Evolutionary conservation across 2,797 vertebrate genomes (phyloP), one percentile per base, ranked within the genome.

Genomic region (Picus viridis): DNA sequence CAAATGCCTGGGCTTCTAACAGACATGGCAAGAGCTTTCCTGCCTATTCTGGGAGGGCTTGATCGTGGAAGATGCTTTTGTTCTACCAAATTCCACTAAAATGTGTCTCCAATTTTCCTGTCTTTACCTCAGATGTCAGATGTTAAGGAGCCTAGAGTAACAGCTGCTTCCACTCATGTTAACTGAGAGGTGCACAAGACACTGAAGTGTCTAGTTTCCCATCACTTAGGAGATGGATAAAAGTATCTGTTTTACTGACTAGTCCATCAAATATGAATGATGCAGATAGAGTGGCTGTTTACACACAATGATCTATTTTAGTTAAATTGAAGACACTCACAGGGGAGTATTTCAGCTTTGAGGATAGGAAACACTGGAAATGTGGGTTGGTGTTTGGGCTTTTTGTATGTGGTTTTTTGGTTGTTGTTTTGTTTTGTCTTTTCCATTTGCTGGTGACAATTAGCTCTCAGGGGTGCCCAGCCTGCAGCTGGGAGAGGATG

Each of bases 251-350:
- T 96, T 90, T 95, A 93, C 96, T 91, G 90, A 95, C 95, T 83
- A 84, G 94, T 82, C 90, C 95, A 97, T 97, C 92, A 97, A 97
- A 96, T 96, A 97, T 97, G 96, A 96, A 97, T 97, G 96, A 97
- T 93, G 93, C 83, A 89, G 96, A 95, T 97, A 95, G 95, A 94
- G 93, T 96, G 89, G 79, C 96, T 96, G 93, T 89, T 96, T 95
- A 93, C 71, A 96, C 89, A 90, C 83, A 80, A 78, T 10, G 23
- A 94, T 96, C 96, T 96, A 96, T 97, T 96, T 96, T 95, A 93
- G 95, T 94, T 95, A 84, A 95, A 96, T 85, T 95, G 96, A 93
- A 96, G 95, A 96, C 92, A 96, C 70, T n/a, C 87, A 71, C 86
- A 91, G 72, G 72, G 67, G 85, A 86, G 51, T 12, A 32, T 88